Percentiles rank a stretch among this genome's conserved stretches.
These are phyloP conservation scores for Thaleichthys pacificus DNA, from an alignment of 2,797 vertebrate genomes.

Conservation along the genomic window DNA sequence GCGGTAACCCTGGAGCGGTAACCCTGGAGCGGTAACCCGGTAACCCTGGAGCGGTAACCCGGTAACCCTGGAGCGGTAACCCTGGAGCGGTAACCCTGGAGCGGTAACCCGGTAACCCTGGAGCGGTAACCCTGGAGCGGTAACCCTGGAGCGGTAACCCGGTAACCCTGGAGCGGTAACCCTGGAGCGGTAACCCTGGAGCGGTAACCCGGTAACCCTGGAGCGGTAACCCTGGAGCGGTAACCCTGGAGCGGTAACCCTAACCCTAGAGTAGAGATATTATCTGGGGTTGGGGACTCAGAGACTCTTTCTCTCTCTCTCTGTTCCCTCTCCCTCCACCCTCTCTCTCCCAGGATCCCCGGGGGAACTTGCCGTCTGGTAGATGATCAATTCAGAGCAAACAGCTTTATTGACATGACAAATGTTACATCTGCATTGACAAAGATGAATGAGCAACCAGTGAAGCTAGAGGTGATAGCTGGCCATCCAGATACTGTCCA, in stretches of 20 bases:
- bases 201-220: conserved; percentile 29
- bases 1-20: conserved; percentile 34
- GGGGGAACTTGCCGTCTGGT: conserved; percentile 38
- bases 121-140: conserved; percentile 4
- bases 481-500: conserved; percentile 1
- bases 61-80: conserved; percentile 34
- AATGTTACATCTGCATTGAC: conserved; percentile 67
- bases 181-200: conserved; percentile 31
- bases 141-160: conserved; percentile 35
- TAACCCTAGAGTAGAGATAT: conserved; percentile 51
- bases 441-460: conserved; percentile 52
- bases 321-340: background rate
- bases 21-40: no score
- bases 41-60: conserved; percentile 35
- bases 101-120: conserved; percentile 29
- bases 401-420: conserved; percentile 74
- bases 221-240: conserved; percentile 18
- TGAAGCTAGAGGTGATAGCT: conserved; percentile 29
- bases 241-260: conserved; percentile 35
- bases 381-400: conserved; percentile 68
- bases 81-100: conserved; percentile 31
- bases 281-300: conserved; percentile 63
- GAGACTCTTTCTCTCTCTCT: conserved; percentile 23
- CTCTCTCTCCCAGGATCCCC: conserved; percentile 45
- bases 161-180: conserved; percentile 34